Conservation (phyloP, 2,113 vertebrate species). For the Polypterus senegalus region DNA sequence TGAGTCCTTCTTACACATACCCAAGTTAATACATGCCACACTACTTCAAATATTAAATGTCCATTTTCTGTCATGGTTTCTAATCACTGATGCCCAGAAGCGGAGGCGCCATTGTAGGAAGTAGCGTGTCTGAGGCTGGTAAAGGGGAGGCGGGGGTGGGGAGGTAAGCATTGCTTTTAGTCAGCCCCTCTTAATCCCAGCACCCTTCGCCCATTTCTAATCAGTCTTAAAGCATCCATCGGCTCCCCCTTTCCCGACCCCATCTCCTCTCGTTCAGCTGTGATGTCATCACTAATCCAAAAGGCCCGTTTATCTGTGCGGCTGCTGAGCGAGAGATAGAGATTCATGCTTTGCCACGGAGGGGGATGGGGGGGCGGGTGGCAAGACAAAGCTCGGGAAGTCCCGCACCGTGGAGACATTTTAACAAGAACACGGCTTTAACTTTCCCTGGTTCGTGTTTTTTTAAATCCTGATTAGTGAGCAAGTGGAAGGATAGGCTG, state of each 20-base stretch:
- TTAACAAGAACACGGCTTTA: no score
- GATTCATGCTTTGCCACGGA: conserved; percentile 15
- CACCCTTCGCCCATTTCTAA: conserved; percentile 46
- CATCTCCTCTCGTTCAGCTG: conserved; percentile 44
- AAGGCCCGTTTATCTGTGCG: conserved; percentile 41
- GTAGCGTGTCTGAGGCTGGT: background rate
- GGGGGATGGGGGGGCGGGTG: conserved; percentile 24
- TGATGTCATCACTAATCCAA: conserved; percentile 53
- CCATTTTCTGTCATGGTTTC: no score
- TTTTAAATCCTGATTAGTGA: no score
- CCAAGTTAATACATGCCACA: no score
- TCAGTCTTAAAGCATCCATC: conserved; percentile 47
- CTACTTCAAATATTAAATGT: no score
- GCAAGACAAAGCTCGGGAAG: background rate
- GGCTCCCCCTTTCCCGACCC: conserved; percentile 25
- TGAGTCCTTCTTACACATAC: no score
- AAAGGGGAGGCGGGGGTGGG: conserved; percentile 1
- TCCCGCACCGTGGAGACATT: no score
- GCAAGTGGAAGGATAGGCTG: no score
- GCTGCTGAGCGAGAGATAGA: conserved; percentile 37
- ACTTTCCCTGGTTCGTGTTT: no score
- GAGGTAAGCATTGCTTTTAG: background rate
- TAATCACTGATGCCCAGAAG: no score
- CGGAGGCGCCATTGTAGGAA: background rate
- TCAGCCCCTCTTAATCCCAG: conserved; percentile 15